phyloP scores from a whole-genome alignment of 2,888 invertebrate genomes.

The Ellobium chinense region DNA sequence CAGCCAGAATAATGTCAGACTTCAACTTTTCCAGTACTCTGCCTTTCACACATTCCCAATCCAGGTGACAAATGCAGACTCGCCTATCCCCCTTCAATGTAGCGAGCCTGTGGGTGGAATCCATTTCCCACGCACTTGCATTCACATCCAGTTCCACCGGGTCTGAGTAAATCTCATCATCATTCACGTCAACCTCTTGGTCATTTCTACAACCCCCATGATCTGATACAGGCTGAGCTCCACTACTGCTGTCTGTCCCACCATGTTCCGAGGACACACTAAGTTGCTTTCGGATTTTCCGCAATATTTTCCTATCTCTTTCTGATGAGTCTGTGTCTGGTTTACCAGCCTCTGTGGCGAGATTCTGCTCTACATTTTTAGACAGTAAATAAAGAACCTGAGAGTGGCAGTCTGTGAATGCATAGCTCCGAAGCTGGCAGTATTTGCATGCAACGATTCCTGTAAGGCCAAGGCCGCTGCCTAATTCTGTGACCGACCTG shows the following conservation, averaged over 20 bases:
- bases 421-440: constrained; percentile 59
- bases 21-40: constrained; percentile 53
- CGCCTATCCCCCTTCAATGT: constrained; percentile 50
- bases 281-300: constrained; percentile 61
- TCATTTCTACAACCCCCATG: background rate
- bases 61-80: constrained; percentile 60
- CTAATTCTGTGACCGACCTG: constrained; percentile 70
- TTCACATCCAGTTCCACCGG: constrained; percentile 54
- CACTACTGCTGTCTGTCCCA: constrained; percentile 22
- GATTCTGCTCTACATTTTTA: constrained; percentile 67
- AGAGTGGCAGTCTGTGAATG: constrained; percentile 70
- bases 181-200: constrained; percentile 36
- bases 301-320: constrained; percentile 58
- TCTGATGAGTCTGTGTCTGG: constrained; percentile 21
- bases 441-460: constrained; percentile 66
- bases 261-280: constrained; percentile 58
- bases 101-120: constrained; percentile 47
- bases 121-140: constrained; percentile 51
- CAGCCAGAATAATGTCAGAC: constrained; percentile 69
- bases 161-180: constrained; percentile 49
- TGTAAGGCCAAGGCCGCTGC: constrained; percentile 73
- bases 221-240: constrained; percentile 14
- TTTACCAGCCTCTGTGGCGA: constrained; percentile 45
- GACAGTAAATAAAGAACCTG: constrained; percentile 71
- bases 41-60: constrained; percentile 65